Base-by-base conservation (phyloP, 2,113 vertebrate genomes). In the Prinia subflava region DNA sequence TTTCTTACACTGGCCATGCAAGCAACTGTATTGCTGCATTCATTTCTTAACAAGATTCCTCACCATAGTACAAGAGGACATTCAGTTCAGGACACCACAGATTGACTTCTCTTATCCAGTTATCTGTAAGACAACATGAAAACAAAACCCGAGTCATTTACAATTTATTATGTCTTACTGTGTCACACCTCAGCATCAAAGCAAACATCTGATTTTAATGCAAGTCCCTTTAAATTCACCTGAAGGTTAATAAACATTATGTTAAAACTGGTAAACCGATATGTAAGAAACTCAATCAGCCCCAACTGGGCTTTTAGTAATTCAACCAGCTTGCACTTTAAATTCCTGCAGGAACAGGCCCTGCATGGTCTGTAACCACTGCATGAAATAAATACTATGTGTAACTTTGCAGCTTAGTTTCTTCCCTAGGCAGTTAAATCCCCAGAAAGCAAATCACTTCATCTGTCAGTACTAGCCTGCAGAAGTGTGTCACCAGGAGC, bases 101-200 rank as follows among this genome's bases (percentile, higher is more conserved):
- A 65, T 98, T 96, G 94, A 99, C 97, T 97, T 99, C 99, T 95
- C 99, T 98, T 93, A 99, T 98, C 99, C 99, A 99, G 97, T 99
- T 99, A 98, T 99, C 99, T 99, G 89, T 12, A 83, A 94, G 17
- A 95, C 18, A 97, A 7, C 42, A 88, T 47, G n/a, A 83, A 53
- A 93, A 74, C 9, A 70, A 71, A 90, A 56, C 5, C 0, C 5
- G 60, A 49, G 27, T 68, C 1, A 78, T 25, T 81, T 67, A 86
- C 25, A 59, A 10, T 52, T 68, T 19, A 71, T 74, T 76, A 73
- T 2, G 11, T 33, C 35, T 52, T 74, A 35, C 2, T 3, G 30
- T 19, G 73, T 91, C 62, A 62, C 10, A 82, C 10, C 28, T 92
- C 65, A 73, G 8, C n/a, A 47, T 53, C 71, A 90, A 82, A 73